Evolutionary conservation across 2,113 vertebrate species (phyloP).

Genomic region (Pteruthius melanotis): DNA sequence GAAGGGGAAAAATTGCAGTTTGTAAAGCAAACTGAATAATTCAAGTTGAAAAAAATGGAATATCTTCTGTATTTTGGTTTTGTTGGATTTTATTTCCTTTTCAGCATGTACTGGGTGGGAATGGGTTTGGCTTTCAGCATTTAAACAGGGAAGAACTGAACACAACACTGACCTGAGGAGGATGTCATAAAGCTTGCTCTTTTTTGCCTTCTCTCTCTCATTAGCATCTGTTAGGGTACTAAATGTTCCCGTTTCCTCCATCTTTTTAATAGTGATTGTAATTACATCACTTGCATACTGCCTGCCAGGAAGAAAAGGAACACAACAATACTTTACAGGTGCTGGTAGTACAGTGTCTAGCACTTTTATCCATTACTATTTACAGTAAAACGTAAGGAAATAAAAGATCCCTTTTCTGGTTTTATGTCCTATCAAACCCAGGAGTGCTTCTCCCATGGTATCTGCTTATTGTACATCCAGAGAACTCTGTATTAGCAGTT

Average conservation of each 20-base stretch:
- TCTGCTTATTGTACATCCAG: neutral
- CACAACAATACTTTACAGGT: neutral
- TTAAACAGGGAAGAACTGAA: neutral
- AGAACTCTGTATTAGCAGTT: neutral
- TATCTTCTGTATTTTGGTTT: neutral
- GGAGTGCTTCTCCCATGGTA: neutral
- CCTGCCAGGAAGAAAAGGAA: constrained; percentile 60
- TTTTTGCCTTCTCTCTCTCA: constrained; percentile 68
- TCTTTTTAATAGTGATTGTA: constrained; percentile 49
- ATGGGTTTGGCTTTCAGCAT: neutral
- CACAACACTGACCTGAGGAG: constrained; percentile 73
- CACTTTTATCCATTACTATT: neutral
- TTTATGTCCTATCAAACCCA: neutral
- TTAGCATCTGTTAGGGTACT: constrained; percentile 65
- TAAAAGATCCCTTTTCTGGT: neutral
- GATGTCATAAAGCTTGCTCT: constrained; percentile 61
- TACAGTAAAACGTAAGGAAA: neutral
- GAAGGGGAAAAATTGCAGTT: neutral
- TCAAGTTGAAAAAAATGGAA: neutral
- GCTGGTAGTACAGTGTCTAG: neutral
- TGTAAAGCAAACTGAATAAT: neutral
- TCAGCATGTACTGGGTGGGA: neutral
- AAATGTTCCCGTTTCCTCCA: constrained; percentile 72
- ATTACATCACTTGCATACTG: constrained; percentile 74
- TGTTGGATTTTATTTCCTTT: neutral